phyloP scores from a whole-genome alignment of 1,140 invertebrate genomes.

The Eriosoma lanigerum region DNA sequence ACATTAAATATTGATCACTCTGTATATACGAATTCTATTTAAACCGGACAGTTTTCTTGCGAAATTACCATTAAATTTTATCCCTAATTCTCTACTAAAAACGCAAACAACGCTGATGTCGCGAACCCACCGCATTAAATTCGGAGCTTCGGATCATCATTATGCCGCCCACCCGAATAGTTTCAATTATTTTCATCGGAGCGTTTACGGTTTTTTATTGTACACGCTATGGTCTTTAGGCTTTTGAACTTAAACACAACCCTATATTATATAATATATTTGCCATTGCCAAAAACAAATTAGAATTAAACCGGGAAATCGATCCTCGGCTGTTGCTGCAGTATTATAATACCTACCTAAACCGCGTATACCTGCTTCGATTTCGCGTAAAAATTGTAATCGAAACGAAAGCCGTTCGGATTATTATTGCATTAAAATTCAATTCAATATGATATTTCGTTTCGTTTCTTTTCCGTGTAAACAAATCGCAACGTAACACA shows the following conservation, averaged over 20 bases:
- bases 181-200: constrained; percentile 25
- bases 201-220: neutral
- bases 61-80: too few species aligned
- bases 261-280: neutral
- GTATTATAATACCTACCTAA: neutral
- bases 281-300: neutral
- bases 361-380: neutral
- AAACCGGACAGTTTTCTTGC: too few species aligned
- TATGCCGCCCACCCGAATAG: neutral
- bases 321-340: neutral
- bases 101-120: constrained; percentile 14
- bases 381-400: neutral
- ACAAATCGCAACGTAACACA: neutral
- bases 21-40: too few species aligned
- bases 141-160: neutral
- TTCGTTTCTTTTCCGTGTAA: neutral
- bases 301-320: constrained; percentile 30
- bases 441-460: neutral
- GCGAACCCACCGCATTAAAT: neutral
- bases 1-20: too few species aligned
- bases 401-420: neutral
- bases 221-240: neutral
- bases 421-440: neutral
- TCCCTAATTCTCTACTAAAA: neutral
- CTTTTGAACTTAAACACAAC: neutral